Evolutionary conservation across 2,888 invertebrate species (phyloP), one percentile per base, ranked within the genome.

Genomic region (Acheta domesticus): DNA sequence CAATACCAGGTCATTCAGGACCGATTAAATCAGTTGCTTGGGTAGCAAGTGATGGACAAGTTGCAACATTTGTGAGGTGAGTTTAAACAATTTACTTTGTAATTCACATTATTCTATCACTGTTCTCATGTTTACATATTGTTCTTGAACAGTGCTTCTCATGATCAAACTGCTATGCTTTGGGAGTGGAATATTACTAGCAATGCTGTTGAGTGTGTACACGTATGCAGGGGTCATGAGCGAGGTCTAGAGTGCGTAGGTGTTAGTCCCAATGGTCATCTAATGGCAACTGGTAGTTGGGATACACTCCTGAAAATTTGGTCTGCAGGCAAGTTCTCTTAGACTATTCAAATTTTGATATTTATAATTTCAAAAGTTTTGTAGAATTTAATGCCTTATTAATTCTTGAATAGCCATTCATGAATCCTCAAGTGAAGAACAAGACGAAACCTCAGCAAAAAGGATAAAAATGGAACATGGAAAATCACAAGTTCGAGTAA

Each of bases 261-360:
- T 36, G 92, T 96, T 0, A 93, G 93, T 83, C 90, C 91, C 1
- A 91, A 93, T 85, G 87, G 88, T 2, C 87, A 88, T 23, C 88
- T 90, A 84, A 88, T 94, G 84, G 96, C 94, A 11, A 96, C 96
- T 11, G 98, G 97, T 49, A 93, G 96, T 76, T 98, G 96, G 96
- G 98, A 98, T 85, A 94, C 92, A 74, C 93, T 94, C 89, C 87
- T 98, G 12, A 97, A 97, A 87, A 90, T 98, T 82, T 98, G 98
- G 98, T 95, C 95, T 78, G 89, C 93, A 21, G 91, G 92, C 92
- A 86, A 88, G 88, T 86, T 75, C 36, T 8, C 21, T 80, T 77
- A 79, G 20, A 74, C 19, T 36, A 79, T 78, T 73, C 49, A 21
- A 49, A 80, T 75, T n/a, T 49, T 79, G 77, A 80, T 23, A 80